These are phyloP conservation scores for Sakesphorus luctuosus DNA, from an alignment of 2,113 vertebrate genomes.

Conservation along the genomic window DNA sequence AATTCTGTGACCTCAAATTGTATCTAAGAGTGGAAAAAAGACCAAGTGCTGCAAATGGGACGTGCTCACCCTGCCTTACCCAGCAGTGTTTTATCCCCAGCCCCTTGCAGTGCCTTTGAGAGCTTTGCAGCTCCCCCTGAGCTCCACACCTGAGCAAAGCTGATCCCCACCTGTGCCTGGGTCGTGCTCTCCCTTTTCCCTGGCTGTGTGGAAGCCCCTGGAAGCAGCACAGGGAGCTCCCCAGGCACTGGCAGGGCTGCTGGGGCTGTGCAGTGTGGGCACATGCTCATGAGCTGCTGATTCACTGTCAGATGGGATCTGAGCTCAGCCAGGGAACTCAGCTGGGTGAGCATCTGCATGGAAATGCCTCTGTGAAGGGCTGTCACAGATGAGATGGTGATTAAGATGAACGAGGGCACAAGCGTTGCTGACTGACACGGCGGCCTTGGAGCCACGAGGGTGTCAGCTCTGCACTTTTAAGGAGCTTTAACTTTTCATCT, in stretches of 20 bases:
- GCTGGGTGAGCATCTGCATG: not conserved
- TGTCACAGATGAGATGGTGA: not conserved
- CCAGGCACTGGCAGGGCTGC: not conserved
- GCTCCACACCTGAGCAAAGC: not conserved
- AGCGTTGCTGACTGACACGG: not conserved
- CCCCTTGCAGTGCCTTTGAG: not conserved
- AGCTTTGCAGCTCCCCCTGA: not conserved
- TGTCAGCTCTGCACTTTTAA: not conserved
- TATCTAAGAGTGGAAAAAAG: conserved; percentile 69
- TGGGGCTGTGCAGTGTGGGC: not conserved
- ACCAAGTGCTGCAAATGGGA: conserved; percentile 46
- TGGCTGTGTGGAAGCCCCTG: not conserved
- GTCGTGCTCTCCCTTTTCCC: not conserved
- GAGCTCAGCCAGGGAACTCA: not conserved
- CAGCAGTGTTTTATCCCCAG: not conserved
- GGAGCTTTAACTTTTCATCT: conserved; percentile 22
- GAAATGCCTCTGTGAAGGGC: not conserved
- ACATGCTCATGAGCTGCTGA: not conserved
- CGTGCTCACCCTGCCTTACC: not conserved
- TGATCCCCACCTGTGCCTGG: not conserved
- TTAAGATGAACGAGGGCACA: not conserved
- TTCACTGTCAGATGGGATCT: not conserved
- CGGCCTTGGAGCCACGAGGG: not conserved
- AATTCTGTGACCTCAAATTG: conserved; percentile 73
- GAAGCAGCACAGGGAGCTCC: not conserved